Percentiles rank a stretch among this genome's conserved stretches.
These are phyloP conservation scores for Strigamia maritima DNA, from an alignment of 2,888 invertebrate species.

Conservation along the genomic window DNA sequence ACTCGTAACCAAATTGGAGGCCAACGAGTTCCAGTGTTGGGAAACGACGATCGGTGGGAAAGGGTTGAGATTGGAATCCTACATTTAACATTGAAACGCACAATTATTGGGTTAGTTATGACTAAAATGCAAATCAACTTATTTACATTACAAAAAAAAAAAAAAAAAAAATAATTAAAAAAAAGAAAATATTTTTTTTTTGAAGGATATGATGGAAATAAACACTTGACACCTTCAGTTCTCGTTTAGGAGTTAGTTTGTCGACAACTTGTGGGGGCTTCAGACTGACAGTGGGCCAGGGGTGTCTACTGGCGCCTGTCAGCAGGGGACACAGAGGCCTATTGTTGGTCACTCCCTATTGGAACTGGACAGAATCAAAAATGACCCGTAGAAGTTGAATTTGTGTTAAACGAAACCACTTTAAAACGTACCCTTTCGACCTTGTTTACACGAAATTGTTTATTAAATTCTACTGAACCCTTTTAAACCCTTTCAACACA, in stretches of 20 bases:
- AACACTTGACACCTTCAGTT: not conserved
- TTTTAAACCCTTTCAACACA: not conserved
- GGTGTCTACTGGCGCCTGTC: not conserved
- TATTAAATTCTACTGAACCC: not conserved
- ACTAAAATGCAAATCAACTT: too few species aligned
- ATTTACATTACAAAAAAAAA: too few species aligned
- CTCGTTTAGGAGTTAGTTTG: not conserved
- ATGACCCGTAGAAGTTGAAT: not conserved
- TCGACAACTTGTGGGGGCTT: not conserved
- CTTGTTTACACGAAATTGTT: not conserved
- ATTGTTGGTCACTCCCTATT: not conserved
- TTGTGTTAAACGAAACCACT: too few species aligned
- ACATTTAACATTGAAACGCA: not conserved
- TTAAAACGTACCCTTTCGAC: not conserved
- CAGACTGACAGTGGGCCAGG: not conserved
- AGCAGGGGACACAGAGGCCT: not conserved
- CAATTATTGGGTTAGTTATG: not conserved
- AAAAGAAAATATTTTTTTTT: too few species aligned
- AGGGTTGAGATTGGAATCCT: slow-evolving; percentile 54
- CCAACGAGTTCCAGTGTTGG: slow-evolving; percentile 58
- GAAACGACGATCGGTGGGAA: slow-evolving; percentile 61
- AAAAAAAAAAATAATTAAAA: too few species aligned
- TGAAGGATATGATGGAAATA: not conserved
- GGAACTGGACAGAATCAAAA: not conserved
- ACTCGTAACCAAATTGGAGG: slow-evolving; percentile 51